Evolutionary conservation across 2,113 vertebrate genomes (phyloP).

Genomic region (Syrrhaptes paradoxus): DNA sequence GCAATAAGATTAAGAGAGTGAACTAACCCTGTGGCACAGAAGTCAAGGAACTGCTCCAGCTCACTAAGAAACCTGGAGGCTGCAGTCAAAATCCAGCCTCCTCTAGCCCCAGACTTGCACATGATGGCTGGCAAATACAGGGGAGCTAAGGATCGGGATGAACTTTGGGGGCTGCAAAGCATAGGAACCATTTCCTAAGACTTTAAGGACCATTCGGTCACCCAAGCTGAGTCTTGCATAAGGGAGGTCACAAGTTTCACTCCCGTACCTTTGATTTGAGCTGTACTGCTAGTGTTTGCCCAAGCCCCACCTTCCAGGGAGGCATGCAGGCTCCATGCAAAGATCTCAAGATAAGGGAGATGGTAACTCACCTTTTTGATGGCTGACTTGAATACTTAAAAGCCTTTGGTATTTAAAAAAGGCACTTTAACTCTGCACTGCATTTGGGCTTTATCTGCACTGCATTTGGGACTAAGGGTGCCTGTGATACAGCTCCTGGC

Average conservation of each 20-base stretch:
- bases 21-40: background rate
- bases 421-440: constrained; percentile 28
- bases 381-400: constrained; percentile 15
- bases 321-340: constrained; percentile 51
- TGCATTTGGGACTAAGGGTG: background rate
- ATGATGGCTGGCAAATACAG: background rate
- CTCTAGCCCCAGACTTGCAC: background rate
- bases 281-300: background rate
- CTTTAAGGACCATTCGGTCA: background rate
- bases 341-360: constrained; percentile 40
- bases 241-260: constrained; percentile 2
- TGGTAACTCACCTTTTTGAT: constrained; percentile 38
- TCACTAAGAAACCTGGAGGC: background rate
- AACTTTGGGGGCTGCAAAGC: background rate
- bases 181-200: background rate
- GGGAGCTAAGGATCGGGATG: background rate
- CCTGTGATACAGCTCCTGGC: constrained; percentile 30
- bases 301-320: constrained; percentile 35
- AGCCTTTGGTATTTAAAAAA: constrained; percentile 63
- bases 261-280: constrained; percentile 1
- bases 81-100: background rate
- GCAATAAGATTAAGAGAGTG: background rate
- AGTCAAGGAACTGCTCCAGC: background rate
- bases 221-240: background rate
- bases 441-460: constrained; percentile 48